A percentile compares a stretch with the other conserved stretches of the same genome.
phyloP scores from a whole-genome alignment of 2,113 vertebrate species.

The Acinonyx jubatus region DNA sequence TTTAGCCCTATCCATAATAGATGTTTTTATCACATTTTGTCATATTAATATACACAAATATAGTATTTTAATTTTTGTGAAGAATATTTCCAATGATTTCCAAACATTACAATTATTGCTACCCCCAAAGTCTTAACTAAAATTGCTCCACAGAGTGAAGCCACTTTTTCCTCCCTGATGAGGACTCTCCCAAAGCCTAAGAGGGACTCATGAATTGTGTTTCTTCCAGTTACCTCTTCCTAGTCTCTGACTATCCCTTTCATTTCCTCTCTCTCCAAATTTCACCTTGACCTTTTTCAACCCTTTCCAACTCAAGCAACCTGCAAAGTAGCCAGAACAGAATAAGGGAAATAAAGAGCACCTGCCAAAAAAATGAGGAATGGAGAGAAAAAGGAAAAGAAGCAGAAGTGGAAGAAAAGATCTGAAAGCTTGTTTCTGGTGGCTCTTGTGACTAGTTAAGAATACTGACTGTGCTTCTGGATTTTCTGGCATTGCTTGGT shows the following conservation, averaged over 20 bases:
- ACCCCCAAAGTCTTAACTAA: not conserved
- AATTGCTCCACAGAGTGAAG: not conserved
- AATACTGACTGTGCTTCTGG: not conserved
- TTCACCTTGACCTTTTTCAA: not conserved
- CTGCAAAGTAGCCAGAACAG: not conserved
- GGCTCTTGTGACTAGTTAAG: not conserved
- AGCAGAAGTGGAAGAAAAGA: not conserved
- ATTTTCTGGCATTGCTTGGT: not conserved
- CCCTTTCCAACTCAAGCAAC: not conserved
- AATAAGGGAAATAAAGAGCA: not conserved
- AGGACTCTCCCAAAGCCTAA: not conserved
- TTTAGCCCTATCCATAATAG: constrained; percentile 29
- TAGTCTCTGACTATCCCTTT: not conserved
- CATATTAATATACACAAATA: constrained; percentile 19
- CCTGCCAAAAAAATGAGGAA: not conserved
- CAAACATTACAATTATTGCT: constrained; percentile 22
- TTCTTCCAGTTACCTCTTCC: not conserved
- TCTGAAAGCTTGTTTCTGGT: not conserved
- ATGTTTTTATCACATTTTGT: constrained; percentile 38
- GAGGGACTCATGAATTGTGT: not conserved
- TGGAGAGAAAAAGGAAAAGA: not conserved
- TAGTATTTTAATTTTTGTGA: not conserved
- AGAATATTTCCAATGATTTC: constrained; percentile 23
- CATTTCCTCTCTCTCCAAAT: not conserved
- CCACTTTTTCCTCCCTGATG: not conserved